These are phyloP conservation scores for Lipophrys pholis DNA, from an alignment of 2,113 vertebrate genomes.

Conservation along the genomic window DNA sequence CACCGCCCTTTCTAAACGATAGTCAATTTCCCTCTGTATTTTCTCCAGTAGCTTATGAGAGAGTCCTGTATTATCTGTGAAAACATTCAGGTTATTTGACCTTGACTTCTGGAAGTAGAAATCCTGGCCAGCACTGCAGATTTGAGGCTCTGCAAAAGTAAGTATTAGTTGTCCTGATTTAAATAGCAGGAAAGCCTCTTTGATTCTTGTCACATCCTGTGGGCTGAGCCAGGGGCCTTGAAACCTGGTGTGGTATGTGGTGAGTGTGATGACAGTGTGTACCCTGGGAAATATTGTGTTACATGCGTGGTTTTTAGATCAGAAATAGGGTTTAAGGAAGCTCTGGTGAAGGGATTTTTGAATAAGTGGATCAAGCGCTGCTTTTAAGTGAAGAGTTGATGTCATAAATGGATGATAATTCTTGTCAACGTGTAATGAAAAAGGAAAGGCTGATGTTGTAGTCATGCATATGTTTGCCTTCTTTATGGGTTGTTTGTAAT, in stretches of 20 bases:
- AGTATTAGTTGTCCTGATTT: constrained; percentile 45
- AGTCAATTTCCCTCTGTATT: neutral
- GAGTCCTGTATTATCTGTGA: constrained; percentile 3
- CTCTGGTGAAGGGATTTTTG: constrained; percentile 4
- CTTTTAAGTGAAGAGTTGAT: constrained; percentile 23
- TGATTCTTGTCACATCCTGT: constrained; percentile 66
- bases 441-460: neutral
- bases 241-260: constrained; percentile 53
- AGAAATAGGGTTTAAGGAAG: constrained; percentile 28
- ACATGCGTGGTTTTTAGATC: constrained; percentile 66
- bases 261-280: constrained; percentile 40
- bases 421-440: constrained; percentile 16
- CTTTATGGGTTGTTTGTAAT: neutral
- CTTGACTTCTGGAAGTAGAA: constrained; percentile 31
- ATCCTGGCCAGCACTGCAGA: constrained; percentile 10
- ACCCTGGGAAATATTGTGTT: constrained; percentile 71
- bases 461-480: neutral
- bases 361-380: constrained; percentile 26
- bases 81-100: constrained; percentile 22
- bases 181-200: constrained; percentile 57
- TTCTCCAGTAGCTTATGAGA: neutral
- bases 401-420: constrained; percentile 22
- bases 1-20: no score
- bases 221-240: constrained; percentile 24
- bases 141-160: constrained; percentile 17